Evolutionary conservation across 2,797 vertebrate species (phyloP).

Genomic region (Miopithecus talapoin): DNA sequence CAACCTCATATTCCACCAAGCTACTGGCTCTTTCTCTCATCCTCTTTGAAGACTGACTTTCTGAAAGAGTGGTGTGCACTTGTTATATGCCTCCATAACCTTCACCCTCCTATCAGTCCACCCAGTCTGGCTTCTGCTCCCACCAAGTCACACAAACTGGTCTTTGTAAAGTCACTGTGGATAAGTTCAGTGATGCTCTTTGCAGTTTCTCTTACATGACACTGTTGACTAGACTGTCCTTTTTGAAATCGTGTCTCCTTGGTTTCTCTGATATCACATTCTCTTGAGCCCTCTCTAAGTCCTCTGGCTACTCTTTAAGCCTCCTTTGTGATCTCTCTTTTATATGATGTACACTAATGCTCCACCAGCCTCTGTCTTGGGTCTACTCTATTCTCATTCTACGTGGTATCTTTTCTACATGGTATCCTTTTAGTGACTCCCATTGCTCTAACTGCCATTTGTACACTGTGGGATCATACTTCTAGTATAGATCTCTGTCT

Average conservation of each 20-base stretch:
- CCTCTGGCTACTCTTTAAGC: background rate
- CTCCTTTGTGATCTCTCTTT: background rate
- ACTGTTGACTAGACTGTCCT: background rate
- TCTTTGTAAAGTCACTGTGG: background rate
- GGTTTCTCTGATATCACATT: background rate
- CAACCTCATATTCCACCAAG: background rate
- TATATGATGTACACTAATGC: background rate
- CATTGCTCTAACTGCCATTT: background rate
- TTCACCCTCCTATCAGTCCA: background rate
- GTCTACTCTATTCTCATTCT: background rate
- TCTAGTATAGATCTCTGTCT: background rate
- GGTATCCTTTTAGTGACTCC: background rate
- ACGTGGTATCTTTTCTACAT: background rate
- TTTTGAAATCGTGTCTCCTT: background rate
- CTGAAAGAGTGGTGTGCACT: background rate
- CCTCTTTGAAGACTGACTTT: background rate
- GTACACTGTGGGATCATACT: background rate
- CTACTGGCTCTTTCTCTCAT: background rate
- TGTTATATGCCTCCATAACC: background rate
- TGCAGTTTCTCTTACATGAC: conserved; percentile 29
- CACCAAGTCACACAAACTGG: background rate
- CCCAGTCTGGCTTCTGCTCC: background rate
- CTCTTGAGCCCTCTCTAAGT: background rate
- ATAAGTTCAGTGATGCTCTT: background rate
- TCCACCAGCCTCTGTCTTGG: background rate